Base-by-base conservation (phyloP, 2,797 vertebrate genomes). In the Dallia pectoralis region DNA sequence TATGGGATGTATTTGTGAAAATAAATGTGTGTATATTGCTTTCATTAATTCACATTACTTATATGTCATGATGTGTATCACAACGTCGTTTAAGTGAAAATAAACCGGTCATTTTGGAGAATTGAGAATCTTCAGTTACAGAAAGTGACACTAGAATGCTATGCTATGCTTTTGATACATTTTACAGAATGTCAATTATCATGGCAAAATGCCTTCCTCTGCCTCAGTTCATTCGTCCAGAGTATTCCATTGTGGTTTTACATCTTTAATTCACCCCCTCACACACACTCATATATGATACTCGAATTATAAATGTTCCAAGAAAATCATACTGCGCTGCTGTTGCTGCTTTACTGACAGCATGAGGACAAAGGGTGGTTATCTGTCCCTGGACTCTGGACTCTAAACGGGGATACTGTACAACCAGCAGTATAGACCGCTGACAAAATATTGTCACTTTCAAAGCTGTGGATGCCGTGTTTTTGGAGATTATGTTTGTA, bases 311-410 rank as follows among this genome's bases (percentile, higher is more conserved):
- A 3, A 44, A 44, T 56, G 53, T 11, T 59, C 11, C 22, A 11
- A 59, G 22, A 3, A 25, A 59, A 59, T 59, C 8, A 59, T 25
- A 47, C 40, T 62, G 36, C 47, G 70, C 11, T n/a, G 14, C 22
- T 47, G 22, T 71, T 36, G 56, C 36, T 47, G 4, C 32, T 33
- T 59, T 56, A 47, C 62, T 62, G 70, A 47, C 22, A 30, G 44
- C 56, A 47, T 18, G 19, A 33, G 33, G 36, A 22, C 25, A 71
- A 71, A 63, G 70, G 70, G 27, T 11, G 36, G 9, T 40, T 27
- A 70, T 70, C 69, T 59, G 51, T 30, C 51, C 19, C 29, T 70
- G 36, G 15, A 47, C 70, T 62, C 56, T 30, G 70, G 18, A 63
- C 67, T 29, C 18, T 29, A 18, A 48, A 12, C 29, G 67, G 8